These are phyloP conservation scores for Conomelus anceps DNA, from an alignment of 2,888 invertebrate species.

Conservation along the genomic window DNA sequence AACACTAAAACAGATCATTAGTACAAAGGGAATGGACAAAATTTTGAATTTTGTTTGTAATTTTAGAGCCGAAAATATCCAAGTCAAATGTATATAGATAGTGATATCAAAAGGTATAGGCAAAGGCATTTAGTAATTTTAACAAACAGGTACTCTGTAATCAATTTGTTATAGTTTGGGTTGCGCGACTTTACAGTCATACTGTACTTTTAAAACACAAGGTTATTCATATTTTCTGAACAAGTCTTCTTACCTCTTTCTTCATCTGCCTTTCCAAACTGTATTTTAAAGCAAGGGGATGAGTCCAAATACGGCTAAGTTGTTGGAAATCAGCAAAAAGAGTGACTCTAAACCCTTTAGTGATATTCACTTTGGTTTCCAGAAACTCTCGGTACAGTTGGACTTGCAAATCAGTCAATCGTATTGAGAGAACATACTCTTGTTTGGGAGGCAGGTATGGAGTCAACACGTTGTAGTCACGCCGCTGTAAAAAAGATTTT, in stretches of 20 bases:
- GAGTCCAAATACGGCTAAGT: constrained; percentile 75
- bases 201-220: too few relatives aligned
- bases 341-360: constrained; percentile 14
- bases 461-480: constrained; percentile 86
- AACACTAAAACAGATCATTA: too few relatives aligned
- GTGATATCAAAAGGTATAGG: too few relatives aligned
- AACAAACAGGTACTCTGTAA: too few relatives aligned
- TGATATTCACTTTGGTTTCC: constrained; percentile 46
- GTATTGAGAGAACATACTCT: constrained; percentile 89
- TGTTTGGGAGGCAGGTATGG: constrained; percentile 93
- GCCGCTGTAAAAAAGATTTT: constrained; percentile 50
- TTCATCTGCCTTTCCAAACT: background rate
- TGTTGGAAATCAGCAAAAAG: constrained; percentile 63
- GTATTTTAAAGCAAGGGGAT: constrained; percentile 59
- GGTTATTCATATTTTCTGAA: too few relatives aligned
- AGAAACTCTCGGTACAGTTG: constrained; percentile 75
- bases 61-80: too few relatives aligned
- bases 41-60: too few relatives aligned
- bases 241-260: background rate
- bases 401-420: constrained; percentile 72
- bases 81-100: too few relatives aligned
- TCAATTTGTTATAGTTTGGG: too few relatives aligned
- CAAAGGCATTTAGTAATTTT: too few relatives aligned
- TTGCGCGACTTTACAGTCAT: too few relatives aligned
- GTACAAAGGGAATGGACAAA: too few relatives aligned